A percentile compares a stretch with the other conserved stretches of the same genome.
Evolutionary conservation across 2,888 invertebrate species (phyloP).

Genomic region (Eupithecia abbreviata): DNA sequence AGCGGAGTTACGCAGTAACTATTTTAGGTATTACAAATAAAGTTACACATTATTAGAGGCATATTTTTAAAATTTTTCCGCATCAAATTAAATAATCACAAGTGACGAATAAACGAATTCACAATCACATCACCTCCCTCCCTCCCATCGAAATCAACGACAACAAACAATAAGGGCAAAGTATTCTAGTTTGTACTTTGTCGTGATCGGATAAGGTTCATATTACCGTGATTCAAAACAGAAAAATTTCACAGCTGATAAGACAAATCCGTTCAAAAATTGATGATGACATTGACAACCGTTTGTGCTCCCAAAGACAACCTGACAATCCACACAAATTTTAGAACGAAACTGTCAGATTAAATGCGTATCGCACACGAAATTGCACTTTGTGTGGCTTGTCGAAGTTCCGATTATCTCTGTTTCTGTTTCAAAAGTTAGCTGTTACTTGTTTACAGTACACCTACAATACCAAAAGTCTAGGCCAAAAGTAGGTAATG

Average conservation of each 20-base stretch:
- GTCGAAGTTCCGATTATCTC: not conserved
- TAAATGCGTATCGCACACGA: not conserved
- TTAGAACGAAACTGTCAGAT: not conserved
- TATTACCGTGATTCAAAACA: not conserved
- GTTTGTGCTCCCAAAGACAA: not conserved
- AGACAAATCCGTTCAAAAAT: constrained; percentile 7
- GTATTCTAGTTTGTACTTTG: not conserved
- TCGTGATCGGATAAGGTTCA: not conserved
- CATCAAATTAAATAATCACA: not conserved
- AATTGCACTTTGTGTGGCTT: not conserved
- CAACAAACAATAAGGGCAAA: not conserved
- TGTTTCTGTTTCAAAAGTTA: not conserved
- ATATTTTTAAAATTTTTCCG: not conserved
- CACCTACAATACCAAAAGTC: too few relatives aligned
- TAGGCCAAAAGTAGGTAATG: too few relatives aligned
- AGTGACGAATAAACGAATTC: too few relatives aligned
- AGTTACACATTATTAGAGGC: not conserved
- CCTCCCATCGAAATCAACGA: not conserved
- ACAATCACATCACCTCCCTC: not conserved
- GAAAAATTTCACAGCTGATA: not conserved
- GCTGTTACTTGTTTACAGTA: not conserved
- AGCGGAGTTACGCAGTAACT: not conserved
- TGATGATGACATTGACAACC: not conserved
- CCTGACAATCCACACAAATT: not conserved
- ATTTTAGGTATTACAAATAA: not conserved